A percentile compares a stretch with the other conserved stretches of the same genome.
These are phyloP conservation scores for Abscondita cerata DNA, from an alignment of 2,888 invertebrate genomes.

Conservation along the genomic window DNA sequence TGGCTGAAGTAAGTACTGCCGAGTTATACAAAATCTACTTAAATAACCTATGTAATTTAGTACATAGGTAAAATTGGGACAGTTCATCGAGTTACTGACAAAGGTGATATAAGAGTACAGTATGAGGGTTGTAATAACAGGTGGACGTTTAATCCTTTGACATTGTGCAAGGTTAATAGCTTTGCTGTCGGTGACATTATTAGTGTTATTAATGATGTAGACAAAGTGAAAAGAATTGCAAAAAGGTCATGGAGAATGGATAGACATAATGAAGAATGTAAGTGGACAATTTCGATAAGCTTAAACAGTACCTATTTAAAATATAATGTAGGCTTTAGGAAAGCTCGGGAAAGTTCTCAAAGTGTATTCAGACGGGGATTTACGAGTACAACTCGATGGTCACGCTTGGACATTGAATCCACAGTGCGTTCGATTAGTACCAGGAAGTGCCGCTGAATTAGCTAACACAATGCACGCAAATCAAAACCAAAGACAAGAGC, in stretches of 20 bases:
- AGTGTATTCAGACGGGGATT: constrained; percentile 84
- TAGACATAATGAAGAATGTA: constrained; percentile 82
- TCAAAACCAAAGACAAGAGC: constrained; percentile 66
- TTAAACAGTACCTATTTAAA: neutral
- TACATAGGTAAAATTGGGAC: constrained; percentile 78
- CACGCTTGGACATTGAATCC: constrained; percentile 88
- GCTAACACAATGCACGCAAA: constrained; percentile 72
- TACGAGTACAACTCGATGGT: constrained; percentile 78
- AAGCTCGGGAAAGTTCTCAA: constrained; percentile 80
- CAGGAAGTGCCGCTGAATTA: constrained; percentile 69
- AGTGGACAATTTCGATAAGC: constrained; percentile 43
- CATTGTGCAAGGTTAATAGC: constrained; percentile 76
- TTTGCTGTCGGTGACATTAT: constrained; percentile 81
- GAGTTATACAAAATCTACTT: no score
- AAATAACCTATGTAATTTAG: constrained; percentile 57
- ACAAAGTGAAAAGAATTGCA: constrained; percentile 77
- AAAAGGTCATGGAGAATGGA: constrained; percentile 88
- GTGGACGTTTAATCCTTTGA: constrained; percentile 88
- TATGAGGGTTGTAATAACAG: constrained; percentile 81
- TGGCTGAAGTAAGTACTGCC: constrained; percentile 71
- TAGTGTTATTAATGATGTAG: constrained; percentile 72
- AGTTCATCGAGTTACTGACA: constrained; percentile 86
- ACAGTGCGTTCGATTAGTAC: constrained; percentile 69
- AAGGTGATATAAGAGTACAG: constrained; percentile 83
- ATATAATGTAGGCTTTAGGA: constrained; percentile 69